Percentiles rank a stretch among this genome's conserved stretches.
These are phyloP conservation scores for Leptopilina syphax DNA, from an alignment of 2,888 invertebrate genomes.

Conservation along the genomic window DNA sequence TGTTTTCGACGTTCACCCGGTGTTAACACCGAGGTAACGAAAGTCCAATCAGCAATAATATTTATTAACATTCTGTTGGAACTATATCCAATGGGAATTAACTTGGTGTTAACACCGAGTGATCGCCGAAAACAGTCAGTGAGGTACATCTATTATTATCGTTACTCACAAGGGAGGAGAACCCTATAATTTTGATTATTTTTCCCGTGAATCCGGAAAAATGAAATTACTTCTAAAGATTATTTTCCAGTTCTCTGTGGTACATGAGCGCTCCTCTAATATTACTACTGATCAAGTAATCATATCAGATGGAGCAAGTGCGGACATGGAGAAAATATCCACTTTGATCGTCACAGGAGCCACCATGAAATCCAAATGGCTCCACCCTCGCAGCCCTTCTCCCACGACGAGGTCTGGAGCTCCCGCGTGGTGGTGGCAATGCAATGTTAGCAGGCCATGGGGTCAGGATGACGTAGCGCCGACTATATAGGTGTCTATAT, in stretches of 20 bases:
- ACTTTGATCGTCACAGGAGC: conserved; percentile 59
- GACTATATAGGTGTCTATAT: conserved; percentile 19
- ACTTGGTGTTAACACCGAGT: no score
- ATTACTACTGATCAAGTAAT: not conserved
- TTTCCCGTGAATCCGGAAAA: no score
- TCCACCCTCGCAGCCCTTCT: conserved; percentile 57
- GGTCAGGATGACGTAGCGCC: conserved; percentile 37
- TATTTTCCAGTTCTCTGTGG: no score
- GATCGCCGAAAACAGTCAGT: no score
- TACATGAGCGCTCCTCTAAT: not conserved
- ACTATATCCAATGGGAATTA: no score
- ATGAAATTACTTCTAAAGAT: not conserved
- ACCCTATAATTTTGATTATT: no score
- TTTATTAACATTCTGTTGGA: no score
- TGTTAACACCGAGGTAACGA: no score
- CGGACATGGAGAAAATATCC: conserved; percentile 11
- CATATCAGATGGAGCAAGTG: conserved; percentile 8
- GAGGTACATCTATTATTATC: no score
- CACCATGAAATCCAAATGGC: conserved; percentile 69
- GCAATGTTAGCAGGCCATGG: conserved; percentile 52
- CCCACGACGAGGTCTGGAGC: not conserved
- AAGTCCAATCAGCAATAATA: no score
- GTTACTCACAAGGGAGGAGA: no score
- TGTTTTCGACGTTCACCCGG: no score
- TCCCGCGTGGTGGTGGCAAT: conserved; percentile 46